A percentile compares a stretch with the other conserved stretches of the same genome.
These are phyloP conservation scores for Apogon talboti DNA, from an alignment of 2,797 vertebrate species.

Conservation along the genomic window DNA sequence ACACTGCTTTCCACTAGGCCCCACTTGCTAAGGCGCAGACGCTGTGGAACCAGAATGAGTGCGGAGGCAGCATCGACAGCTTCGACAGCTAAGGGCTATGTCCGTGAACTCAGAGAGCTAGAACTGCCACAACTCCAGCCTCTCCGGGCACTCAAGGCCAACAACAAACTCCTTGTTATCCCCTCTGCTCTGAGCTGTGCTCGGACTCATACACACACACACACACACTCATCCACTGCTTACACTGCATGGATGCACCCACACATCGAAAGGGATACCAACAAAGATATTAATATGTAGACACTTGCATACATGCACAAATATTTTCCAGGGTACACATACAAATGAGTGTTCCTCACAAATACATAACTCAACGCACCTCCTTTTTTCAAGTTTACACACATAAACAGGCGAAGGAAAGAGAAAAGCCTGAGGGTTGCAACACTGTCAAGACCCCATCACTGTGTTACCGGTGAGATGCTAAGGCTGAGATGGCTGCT, in stretches of 20 bases:
- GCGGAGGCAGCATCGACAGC: constrained; percentile 76
- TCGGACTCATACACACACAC: constrained; percentile 41
- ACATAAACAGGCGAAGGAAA: constrained; percentile 56
- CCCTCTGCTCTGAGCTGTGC: constrained; percentile 72
- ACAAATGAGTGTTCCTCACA: constrained; percentile 50
- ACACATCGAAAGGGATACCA: constrained; percentile 47
- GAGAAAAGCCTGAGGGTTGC: constrained; percentile 69
- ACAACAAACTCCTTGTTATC: constrained; percentile 85
- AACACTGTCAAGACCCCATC: constrained; percentile 63
- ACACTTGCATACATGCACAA: constrained; percentile 66
- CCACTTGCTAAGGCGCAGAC: constrained; percentile 71
- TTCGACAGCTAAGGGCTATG: constrained; percentile 84
- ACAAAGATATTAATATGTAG: constrained; percentile 60
- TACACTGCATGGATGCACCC: constrained; percentile 50
- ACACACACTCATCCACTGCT: constrained; percentile 30
- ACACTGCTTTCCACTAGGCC: constrained; percentile 69
- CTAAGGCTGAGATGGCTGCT: constrained; percentile 55
- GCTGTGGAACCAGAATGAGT: constrained; percentile 73
- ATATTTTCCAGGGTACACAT: constrained; percentile 56
- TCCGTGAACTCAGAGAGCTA: constrained; percentile 83
- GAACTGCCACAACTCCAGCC: constrained; percentile 81
- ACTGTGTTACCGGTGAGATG: constrained; percentile 61
- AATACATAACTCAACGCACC: constrained; percentile 41
- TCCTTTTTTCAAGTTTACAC: constrained; percentile 38
- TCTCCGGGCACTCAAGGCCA: constrained; percentile 82